Evolutionary conservation across 2,888 invertebrate genomes (phyloP), one percentile per base, ranked within the genome.

Genomic region (Flabesymbios commensalis): DNA sequence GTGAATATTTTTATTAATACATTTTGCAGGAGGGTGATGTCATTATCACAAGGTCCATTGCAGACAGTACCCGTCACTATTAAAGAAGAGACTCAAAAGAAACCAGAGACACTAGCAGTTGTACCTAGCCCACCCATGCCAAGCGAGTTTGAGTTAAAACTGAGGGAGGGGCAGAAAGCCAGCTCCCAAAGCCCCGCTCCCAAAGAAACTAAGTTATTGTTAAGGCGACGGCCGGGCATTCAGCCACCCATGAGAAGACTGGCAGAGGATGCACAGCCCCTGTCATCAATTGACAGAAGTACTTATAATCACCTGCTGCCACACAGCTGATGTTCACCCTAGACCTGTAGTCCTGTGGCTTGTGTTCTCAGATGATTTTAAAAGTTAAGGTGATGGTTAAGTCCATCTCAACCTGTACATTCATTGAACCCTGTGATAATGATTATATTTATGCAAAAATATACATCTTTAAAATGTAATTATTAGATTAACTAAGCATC

Each of bases 41-140:
- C 53, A 17, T 65, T 76, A 69, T 66, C 74, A 5, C 57, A 63
- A 17, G 74, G 71, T 3, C 74, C 75, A 3, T 59, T 75, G 10
- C 79, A 79, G 56, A 73, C 76, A n/a, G 79, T 79, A 2, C 79
- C 79, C 2, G 77, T 77, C 41, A 68, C 75, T 10, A 75, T 75
- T 47, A 63, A 69, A 17, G 31, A 53, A 10, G 29, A 61, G 29
- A 22, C 17, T 10, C n/a, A 2, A 17, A 26, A 19, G 4, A n/a
- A n/a, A n/a, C 19, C 2, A 26, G 24, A n/a, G 48, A 31, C 36
- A 24, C 48, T 5, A 17, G 33, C n/a, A 5, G 29, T 5, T 22
- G 22, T 7, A 31, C 28, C 29, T 31, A 43, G 19, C n/a, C 55
- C 39, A 26, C 10, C 49, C n/a, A 52, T 47, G 0, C 33, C 28